A percentile compares a stretch with the other conserved stretches of the same genome.
phyloP scores from a whole-genome alignment of 2,797 vertebrate species.

The Bradypus variegatus region DNA sequence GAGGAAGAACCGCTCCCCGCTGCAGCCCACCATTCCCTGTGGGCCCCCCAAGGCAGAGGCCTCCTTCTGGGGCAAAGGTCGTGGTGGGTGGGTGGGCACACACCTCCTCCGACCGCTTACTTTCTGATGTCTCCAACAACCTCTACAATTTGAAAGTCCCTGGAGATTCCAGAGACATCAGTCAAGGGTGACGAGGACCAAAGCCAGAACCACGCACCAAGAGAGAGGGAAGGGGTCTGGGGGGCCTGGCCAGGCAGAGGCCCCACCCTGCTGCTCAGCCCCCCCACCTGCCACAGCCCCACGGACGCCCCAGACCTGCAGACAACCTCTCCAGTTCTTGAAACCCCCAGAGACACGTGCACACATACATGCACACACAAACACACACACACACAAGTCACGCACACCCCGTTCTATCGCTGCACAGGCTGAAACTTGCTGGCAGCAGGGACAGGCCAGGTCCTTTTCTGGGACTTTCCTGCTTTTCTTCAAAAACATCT shows the following conservation, averaged over 20 bases:
- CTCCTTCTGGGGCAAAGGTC: not conserved
- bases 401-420: not conserved
- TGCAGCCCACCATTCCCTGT: accelerated
- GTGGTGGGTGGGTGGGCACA: not conserved
- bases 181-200: accelerated
- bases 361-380: not conserved
- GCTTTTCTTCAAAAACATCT: constrained; percentile 52
- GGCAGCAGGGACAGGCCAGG: constrained; percentile 11
- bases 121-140: not conserved
- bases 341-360: not conserved
- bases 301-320: not conserved
- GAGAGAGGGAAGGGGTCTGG: accelerated
- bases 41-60: not conserved
- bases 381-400: not conserved
- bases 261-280: accelerated
- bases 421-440: not conserved
- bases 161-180: not conserved
- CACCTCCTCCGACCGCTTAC: not conserved
- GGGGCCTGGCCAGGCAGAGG: not conserved
- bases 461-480: constrained; percentile 2
- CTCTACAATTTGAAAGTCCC: not conserved
- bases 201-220: accelerated
- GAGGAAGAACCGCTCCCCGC: not conserved
- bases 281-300: not conserved
- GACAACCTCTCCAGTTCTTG: not conserved